Evolutionary conservation across 2,888 invertebrate genomes (phyloP).

Genomic region (Eremobia ochroleuca): DNA sequence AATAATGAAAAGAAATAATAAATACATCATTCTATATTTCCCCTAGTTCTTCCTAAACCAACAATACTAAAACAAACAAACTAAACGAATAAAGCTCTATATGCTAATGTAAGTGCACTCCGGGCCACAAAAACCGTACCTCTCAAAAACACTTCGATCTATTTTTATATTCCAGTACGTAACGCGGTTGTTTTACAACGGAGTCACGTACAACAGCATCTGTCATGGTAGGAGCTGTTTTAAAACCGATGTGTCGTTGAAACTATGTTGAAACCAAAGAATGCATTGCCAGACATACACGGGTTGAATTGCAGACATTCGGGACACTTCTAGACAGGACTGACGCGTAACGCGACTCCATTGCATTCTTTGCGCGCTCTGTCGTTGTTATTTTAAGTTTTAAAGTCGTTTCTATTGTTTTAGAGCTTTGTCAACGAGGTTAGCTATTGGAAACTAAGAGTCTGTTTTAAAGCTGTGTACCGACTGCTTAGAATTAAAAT

Average conservation of each 20-base stretch:
- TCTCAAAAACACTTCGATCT: slow-evolving; percentile 71
- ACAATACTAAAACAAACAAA: slow-evolving; percentile 38
- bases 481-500: not conserved
- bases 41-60: slow-evolving; percentile 24
- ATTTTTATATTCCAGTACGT: slow-evolving; percentile 78
- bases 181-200: slow-evolving; percentile 80
- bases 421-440: slow-evolving; percentile 44
- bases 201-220: slow-evolving; percentile 84
- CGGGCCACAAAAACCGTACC: slow-evolving; percentile 62
- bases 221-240: slow-evolving; percentile 82
- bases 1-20: too few relatives aligned
- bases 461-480: slow-evolving; percentile 9
- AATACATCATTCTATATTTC: not conserved
- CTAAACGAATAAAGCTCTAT: slow-evolving; percentile 56
- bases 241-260: slow-evolving; percentile 82
- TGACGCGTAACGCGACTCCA: slow-evolving; percentile 58
- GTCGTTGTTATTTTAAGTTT: slow-evolving; percentile 61
- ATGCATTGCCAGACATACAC: slow-evolving; percentile 66
- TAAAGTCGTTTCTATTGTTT: slow-evolving; percentile 60
- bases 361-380: slow-evolving; percentile 63
- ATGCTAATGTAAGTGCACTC: slow-evolving; percentile 68
- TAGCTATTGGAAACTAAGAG: slow-evolving; percentile 28
- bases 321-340: slow-evolving; percentile 67
- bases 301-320: slow-evolving; percentile 66
- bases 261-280: slow-evolving; percentile 79